These are phyloP conservation scores for Pogonophryne albipinna DNA, from an alignment of 2,797 vertebrate species.

Conservation along the genomic window DNA sequence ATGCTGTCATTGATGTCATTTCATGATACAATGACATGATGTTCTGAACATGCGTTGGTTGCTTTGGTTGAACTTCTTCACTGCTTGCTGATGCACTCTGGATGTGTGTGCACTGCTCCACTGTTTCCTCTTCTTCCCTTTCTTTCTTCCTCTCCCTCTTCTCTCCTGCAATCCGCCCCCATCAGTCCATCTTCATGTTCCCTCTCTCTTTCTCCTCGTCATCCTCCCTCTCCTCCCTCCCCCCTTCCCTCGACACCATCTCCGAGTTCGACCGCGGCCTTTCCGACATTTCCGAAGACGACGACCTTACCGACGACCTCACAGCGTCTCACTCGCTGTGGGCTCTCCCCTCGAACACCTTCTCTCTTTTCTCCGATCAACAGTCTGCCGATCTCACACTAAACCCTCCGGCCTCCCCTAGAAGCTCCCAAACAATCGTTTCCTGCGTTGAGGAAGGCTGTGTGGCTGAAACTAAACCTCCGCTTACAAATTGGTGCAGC, in stretches of 20 bases:
- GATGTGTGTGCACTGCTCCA: background rate
- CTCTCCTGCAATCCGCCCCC: slow-evolving; percentile 26
- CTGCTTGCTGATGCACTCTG: slow-evolving; percentile 32
- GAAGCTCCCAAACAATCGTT: slow-evolving; percentile 66
- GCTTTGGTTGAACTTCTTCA: slow-evolving; percentile 25
- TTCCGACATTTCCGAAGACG: slow-evolving; percentile 94
- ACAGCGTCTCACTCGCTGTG: slow-evolving; percentile 20
- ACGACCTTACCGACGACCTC: slow-evolving; percentile 64
- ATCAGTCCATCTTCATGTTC: slow-evolving; percentile 86
- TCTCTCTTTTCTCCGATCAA: slow-evolving; percentile 80
- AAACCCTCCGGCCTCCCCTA: slow-evolving; percentile 81
- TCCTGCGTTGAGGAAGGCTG: slow-evolving; percentile 40
- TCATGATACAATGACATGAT: slow-evolving; percentile 51
- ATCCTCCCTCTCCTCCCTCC: slow-evolving; percentile 84
- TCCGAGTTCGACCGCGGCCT: slow-evolving; percentile 89
- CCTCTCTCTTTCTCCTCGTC: slow-evolving; percentile 86
- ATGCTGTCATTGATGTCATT: slow-evolving; percentile 45
- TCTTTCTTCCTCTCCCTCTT: background rate
- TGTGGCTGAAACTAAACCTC: slow-evolving; percentile 31
- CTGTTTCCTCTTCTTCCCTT: background rate
- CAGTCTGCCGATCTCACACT: slow-evolving; percentile 75
- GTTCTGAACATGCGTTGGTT: slow-evolving; percentile 19
- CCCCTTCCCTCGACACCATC: slow-evolving; percentile 86
- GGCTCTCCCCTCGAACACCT: slow-evolving; percentile 54
- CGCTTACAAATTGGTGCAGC: slow-evolving; percentile 76